phyloP scores from a whole-genome alignment of 2,797 vertebrate genomes.

The Chiloscyllium punctatum region DNA sequence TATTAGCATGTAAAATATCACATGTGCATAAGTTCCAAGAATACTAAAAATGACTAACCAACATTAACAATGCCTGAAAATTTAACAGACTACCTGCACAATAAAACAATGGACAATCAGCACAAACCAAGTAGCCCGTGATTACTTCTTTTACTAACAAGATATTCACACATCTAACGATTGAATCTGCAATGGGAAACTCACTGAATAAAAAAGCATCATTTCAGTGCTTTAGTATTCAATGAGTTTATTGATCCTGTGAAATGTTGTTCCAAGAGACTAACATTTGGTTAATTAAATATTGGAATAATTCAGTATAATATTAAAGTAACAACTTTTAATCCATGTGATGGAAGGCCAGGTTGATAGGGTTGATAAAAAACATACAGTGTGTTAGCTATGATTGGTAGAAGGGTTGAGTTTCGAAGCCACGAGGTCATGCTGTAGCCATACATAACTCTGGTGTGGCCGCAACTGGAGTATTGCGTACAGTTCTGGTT shows the following conservation, averaged over 20 bases:
- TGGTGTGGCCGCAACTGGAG: no score
- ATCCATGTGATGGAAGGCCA: not conserved
- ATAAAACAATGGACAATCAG: not conserved
- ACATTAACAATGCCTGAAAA: no score
- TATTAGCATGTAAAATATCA: no score
- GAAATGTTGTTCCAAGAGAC: not conserved
- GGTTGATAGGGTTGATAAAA: no score
- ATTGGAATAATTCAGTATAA: not conserved
- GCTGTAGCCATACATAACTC: no score
- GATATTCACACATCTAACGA: not conserved
- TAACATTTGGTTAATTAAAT: not conserved
- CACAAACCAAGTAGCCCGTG: not conserved
- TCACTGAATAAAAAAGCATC: not conserved
- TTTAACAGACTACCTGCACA: not conserved
- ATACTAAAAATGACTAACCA: no score
- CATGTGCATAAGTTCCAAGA: no score
- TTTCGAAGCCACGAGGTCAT: no score
- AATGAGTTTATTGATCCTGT: not conserved
- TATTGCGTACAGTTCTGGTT: no score
- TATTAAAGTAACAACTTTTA: not conserved
- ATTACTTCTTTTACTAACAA: no score
- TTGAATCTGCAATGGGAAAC: not conserved
- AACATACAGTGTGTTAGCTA: no score
- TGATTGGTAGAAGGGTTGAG: no score
- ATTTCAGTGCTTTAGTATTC: not conserved